A percentile compares a stretch with the other conserved stretches of the same genome.
Conservation (phyloP, 2,888 invertebrate species). For the Micoletzkya japonica region DNA sequence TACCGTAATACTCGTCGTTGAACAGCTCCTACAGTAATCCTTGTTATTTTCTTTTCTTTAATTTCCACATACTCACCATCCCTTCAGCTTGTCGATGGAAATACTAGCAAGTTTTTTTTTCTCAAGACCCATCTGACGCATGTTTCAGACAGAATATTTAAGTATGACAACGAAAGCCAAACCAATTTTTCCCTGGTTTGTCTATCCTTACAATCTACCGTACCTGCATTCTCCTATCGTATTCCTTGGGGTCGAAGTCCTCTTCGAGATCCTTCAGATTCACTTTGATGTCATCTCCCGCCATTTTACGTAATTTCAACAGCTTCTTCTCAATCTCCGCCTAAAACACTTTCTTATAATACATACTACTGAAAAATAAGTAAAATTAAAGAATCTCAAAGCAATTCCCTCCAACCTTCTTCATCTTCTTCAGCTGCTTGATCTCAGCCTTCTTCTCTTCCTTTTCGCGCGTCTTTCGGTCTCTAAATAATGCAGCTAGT, state of each 20-base stretch:
- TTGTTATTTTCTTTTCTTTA: too few relatives aligned
- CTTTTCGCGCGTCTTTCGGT: constrained; percentile 72
- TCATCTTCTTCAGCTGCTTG: constrained; percentile 71
- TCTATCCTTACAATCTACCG: too few relatives aligned
- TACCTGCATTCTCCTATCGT: constrained; percentile 58
- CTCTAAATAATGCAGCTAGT: constrained; percentile 5
- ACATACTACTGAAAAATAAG: background rate
- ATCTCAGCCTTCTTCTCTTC: constrained; percentile 81
- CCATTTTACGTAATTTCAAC: constrained; percentile 81
- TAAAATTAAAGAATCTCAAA: background rate
- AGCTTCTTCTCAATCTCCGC: constrained; percentile 89
- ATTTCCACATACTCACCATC: too few relatives aligned
- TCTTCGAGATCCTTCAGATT: constrained; percentile 79
- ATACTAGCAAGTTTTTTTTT: too few relatives aligned
- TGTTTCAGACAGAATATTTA: too few relatives aligned
- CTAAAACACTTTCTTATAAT: constrained; percentile 55
- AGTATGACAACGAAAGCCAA: too few relatives aligned
- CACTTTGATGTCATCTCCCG: constrained; percentile 80
- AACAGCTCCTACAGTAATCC: constrained; percentile 75
- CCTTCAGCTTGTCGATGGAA: too few relatives aligned
- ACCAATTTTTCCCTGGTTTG: too few relatives aligned
- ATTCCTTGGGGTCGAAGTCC: constrained; percentile 65
- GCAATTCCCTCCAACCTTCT: constrained; percentile 23
- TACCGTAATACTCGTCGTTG: constrained; percentile 82
- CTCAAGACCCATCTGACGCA: too few relatives aligned